Base-by-base conservation (phyloP, 2,888 invertebrate species). In the Chirona hameri region DNA sequence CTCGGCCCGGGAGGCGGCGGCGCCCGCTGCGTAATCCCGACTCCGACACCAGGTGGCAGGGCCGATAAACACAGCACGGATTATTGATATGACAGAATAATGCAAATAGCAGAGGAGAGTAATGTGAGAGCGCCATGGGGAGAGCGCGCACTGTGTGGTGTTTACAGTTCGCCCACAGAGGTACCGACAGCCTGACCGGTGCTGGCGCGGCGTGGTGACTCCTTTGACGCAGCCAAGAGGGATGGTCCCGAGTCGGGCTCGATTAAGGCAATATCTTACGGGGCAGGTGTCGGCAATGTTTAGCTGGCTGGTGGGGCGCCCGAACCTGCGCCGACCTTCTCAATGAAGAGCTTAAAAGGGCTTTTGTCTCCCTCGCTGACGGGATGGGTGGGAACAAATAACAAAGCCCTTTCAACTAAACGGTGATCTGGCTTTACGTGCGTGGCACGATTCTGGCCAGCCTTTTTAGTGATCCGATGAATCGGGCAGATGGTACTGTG, bases 81-180 rank as follows among this genome's bases (percentile, higher is more conserved):
- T 60, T 76, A 69, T 60, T n/a, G 55, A 57, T 76, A 82, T 29
- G 79, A 82, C 60, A 60, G 79, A 76, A 52, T 79, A 82, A 57
- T 46, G 39, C 79, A 46, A 81, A 81, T 55, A 48, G 60, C 24
- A 24, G 65, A 15, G 57, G 81, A 57, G 81, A 57, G 57, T 46
- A 31, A 29, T 27, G 81, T 3, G 76, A 31, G 79, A 27, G 81
- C 29, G 81, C 46, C 31, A 48, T 48, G 48, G 48, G 48, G 48
- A 48, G 48, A 12, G 48, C 48, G 9, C 9, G 48, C 9, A 10
- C 48, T 48, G 48, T 48, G 69, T n/a, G n/a, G 29, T 69, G 69
- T 69, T 69, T 69, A 69, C 69, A 69, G 69, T n/a, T 9, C 39
- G 39, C 7, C 21, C 15, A 39, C 39, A 39, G 24, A 76, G 21